Conservation (phyloP, 2,797 vertebrate genomes). For the Coregonus sp. region DNA sequence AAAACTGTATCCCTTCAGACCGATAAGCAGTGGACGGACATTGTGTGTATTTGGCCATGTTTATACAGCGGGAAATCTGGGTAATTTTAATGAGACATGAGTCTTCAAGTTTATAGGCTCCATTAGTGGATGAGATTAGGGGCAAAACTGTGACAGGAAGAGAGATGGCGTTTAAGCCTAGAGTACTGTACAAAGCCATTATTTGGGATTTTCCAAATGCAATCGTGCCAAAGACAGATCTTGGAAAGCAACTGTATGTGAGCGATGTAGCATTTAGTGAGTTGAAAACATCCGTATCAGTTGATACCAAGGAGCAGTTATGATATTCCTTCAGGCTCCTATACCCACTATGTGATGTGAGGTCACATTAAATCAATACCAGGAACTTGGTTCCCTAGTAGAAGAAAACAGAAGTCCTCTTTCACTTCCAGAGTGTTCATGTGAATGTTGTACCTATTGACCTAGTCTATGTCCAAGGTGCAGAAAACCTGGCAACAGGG, state of each 20-base stretch:
- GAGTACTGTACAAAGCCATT: background rate
- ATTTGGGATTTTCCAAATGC: no score
- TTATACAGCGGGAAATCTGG: background rate
- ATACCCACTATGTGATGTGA: no score
- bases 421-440: no score
- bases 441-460: background rate
- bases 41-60: background rate
- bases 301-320: background rate
- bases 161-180: background rate
- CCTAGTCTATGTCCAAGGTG: background rate
- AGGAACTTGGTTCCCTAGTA: no score
- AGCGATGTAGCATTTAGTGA: background rate
- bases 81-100: constrained; percentile 8
- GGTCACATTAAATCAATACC: no score
- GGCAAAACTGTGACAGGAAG: background rate
- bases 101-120: background rate
- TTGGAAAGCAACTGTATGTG: background rate
- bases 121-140: background rate
- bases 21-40: background rate
- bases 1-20: no score
- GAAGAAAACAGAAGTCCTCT: no score
- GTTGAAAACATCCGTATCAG: background rate
- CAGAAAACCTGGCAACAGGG: background rate
- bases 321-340: background rate
- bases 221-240: background rate